Base-by-base conservation (phyloP, 2,113 vertebrate species). In the Todiramphus chloris region DNA sequence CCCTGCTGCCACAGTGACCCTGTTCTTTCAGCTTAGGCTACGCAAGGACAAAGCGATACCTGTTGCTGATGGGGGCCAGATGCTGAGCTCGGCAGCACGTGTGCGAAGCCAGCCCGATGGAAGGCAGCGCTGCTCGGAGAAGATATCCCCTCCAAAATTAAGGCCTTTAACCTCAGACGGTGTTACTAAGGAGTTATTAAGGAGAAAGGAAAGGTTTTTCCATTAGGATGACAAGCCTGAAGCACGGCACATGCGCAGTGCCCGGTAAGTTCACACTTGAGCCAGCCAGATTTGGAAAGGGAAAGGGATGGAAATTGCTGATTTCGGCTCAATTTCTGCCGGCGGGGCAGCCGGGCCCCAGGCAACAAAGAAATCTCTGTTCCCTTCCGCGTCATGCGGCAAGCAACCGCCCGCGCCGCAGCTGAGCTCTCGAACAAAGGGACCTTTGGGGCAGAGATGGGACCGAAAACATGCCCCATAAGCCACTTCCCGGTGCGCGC, bases 301-400 rank as follows among this genome's bases (percentile, higher is more conserved):
- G 89, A 87, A 87, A 68, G 48, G 70, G 83, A 63, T 83, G 31
- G 51, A 89, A 96, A 67, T 16, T 63, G 90, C 87, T 96, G 73
- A 95, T 87, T 95, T 83, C 11, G 7, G 62, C 76, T 93, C 77
- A 35, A 63, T 94, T 96, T 93, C 78, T 89, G 74, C 69, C 2
- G 63, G 76, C 63, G 48, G 64, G 33, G 72, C 59, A 87, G 90
- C 74, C 18, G 2, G 16, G 17, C 51, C 87, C 56, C 0, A 19
- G 60, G 78, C 89, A 90, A 97, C 97, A 97, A 97, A 97, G 96
- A 77, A 72, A 87, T 53, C 83, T 94, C 95, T 97, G 97, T 97
- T 97, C 74, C 53, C 55, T 70, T 75, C 31, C 2, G 10, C 75
- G 95, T 90, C 87, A 88, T 76, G 93, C 6, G 48, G 83, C 62